Percentiles rank a stretch among this genome's conserved stretches.
Conservation (phyloP, 2,113 vertebrate genomes). For the Xenus cinereus region DNA sequence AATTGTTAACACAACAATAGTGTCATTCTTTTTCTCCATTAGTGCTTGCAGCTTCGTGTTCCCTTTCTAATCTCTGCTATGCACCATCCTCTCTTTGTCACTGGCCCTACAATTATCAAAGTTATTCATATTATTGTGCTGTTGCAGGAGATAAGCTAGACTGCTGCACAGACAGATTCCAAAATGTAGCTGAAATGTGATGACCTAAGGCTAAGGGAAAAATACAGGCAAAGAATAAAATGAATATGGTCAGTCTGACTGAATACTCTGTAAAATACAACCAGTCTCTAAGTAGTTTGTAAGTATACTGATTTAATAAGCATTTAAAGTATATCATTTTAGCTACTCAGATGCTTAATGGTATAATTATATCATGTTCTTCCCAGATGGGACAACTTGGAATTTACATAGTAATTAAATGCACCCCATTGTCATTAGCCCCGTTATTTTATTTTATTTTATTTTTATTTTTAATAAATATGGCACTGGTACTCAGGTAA, state of each 20-base stretch:
- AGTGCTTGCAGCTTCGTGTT: neutral
- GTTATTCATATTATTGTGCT: neutral
- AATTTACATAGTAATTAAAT: neutral
- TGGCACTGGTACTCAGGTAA: neutral
- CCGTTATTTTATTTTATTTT: neutral
- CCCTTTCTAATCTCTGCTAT: neutral
- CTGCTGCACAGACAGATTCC: neutral
- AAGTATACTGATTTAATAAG: neutral
- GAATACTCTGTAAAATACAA: neutral
- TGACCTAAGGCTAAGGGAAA: neutral
- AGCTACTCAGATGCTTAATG: neutral
- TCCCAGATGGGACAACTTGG: neutral
- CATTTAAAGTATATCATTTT: neutral
- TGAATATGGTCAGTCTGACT: neutral
- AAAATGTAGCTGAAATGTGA: neutral
- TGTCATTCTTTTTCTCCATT: neutral
- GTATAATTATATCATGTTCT: neutral
- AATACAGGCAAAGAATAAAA: neutral
- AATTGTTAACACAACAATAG: neutral
- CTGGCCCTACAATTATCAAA: neutral
- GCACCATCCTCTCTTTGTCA: neutral
- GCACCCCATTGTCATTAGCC: neutral
- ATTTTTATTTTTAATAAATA: neutral
- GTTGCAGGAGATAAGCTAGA: neutral
- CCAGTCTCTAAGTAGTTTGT: neutral